These are phyloP conservation scores for Drosophila mimica DNA, from an alignment of 2,888 invertebrate genomes.

Conservation along the genomic window DNA sequence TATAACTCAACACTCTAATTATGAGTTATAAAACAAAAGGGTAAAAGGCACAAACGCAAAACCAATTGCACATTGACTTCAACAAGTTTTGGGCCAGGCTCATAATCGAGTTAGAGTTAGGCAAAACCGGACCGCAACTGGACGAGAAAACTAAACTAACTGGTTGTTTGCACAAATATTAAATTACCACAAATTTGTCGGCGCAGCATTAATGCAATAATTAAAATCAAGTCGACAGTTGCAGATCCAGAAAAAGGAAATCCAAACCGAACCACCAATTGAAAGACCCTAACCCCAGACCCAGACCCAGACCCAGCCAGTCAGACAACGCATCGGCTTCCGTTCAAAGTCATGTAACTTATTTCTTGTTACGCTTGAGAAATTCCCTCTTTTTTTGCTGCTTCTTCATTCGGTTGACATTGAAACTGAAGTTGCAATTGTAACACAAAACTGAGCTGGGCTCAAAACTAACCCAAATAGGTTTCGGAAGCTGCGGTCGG, in stretches of 20 bases:
- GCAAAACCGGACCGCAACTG: conserved; percentile 53
- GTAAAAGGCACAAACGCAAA: conserved; percentile 32
- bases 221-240: conserved; percentile 70
- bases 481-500: conserved; percentile 84
- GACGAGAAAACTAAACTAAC: conserved; percentile 52
- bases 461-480: conserved; percentile 79
- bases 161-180: conserved; percentile 67
- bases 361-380: conserved; percentile 80
- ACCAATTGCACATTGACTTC: conserved; percentile 76
- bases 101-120: conserved; percentile 51
- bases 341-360: conserved; percentile 78
- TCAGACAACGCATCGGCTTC: conserved; percentile 47
- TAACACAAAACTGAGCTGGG: conserved; percentile 69
- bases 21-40: conserved; percentile 69
- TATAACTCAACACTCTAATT: conserved; percentile 75
- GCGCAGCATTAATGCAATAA: conserved; percentile 77
- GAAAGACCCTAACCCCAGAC: conserved; percentile 39
- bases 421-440: conserved; percentile 75
- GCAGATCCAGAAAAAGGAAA: conserved; percentile 35
- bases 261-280: conserved; percentile 35
- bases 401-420: conserved; percentile 67
- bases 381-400: conserved; percentile 49
- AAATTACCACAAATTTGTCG: conserved; percentile 81
- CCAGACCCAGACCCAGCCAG: conserved; percentile 16
- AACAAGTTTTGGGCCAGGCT: conserved; percentile 41